Conservation (phyloP, 2,888 invertebrate species). For the Coenonympha arcania region DNA sequence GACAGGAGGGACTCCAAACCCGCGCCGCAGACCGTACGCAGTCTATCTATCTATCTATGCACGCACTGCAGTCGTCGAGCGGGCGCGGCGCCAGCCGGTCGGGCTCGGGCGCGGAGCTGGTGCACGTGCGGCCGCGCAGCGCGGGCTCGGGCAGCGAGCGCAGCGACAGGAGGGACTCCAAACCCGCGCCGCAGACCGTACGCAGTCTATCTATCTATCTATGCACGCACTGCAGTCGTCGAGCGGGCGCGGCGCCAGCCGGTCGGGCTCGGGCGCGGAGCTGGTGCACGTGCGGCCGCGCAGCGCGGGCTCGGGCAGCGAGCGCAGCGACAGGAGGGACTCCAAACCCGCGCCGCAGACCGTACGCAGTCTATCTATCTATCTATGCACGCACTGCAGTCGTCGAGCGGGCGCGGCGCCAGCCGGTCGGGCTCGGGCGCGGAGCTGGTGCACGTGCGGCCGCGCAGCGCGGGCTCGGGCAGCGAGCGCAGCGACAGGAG, state of each 20-base stretch:
- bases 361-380: slow-evolving; percentile 20
- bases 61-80: slow-evolving; percentile 55
- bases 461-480: slow-evolving; percentile 67
- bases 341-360: background rate
- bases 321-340: slow-evolving; percentile 42
- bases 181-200: slow-evolving; percentile 20
- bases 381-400: slow-evolving; percentile 38
- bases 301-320: slow-evolving; percentile 66
- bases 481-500: slow-evolving; percentile 48
- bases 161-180: slow-evolving; percentile 37
- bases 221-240: slow-evolving; percentile 50
- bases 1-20: slow-evolving; percentile 33
- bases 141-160: slow-evolving; percentile 60
- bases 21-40: slow-evolving; percentile 21
- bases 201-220: background rate
- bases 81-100: slow-evolving; percentile 43
- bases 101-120: slow-evolving; percentile 56
- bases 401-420: slow-evolving; percentile 47
- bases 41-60: background rate
- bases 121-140: slow-evolving; percentile 67
- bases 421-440: slow-evolving; percentile 51
- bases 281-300: slow-evolving; percentile 62
- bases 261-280: slow-evolving; percentile 53
- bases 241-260: slow-evolving; percentile 44
- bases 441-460: slow-evolving; percentile 61